Percentiles rank a stretch among this genome's conserved stretches.
Conservation (phyloP, 2,888 invertebrate genomes). For the Rhorus exstirpatorius region DNA sequence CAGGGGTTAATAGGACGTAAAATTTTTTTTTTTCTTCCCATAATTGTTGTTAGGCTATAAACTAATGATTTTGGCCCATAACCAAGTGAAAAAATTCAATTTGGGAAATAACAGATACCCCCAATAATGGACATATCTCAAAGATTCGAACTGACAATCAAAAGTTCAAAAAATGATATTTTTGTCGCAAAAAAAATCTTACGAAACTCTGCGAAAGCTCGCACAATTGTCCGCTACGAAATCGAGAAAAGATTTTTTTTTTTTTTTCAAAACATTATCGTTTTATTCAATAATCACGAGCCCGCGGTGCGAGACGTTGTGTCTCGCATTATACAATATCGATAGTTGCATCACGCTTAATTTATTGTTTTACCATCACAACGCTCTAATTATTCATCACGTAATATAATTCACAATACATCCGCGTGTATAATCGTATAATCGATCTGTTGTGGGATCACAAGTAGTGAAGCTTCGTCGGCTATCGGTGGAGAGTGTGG, state of each 20-base stretch:
- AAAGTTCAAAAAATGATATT: no score
- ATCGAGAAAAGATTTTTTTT: neutral
- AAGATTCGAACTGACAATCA: no score
- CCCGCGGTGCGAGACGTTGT: slow-evolving; percentile 48
- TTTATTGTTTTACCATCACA: slow-evolving; percentile 39
- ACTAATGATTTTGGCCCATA: no score
- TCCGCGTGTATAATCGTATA: slow-evolving; percentile 38
- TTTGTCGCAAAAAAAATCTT: no score
- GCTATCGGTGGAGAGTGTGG: slow-evolving; percentile 24
- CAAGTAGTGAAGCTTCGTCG: slow-evolving; percentile 42
- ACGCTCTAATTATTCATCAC: slow-evolving; percentile 34
- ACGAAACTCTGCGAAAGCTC: no score
- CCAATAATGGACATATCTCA: no score
- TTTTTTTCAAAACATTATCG: slow-evolving; percentile 5
- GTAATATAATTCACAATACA: slow-evolving; percentile 7
- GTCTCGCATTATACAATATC: slow-evolving; percentile 50
- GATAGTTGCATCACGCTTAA: slow-evolving; percentile 52
- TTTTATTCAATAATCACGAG: slow-evolving; percentile 10
- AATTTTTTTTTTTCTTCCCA: no score
- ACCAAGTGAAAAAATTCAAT: no score
- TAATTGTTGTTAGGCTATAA: no score
- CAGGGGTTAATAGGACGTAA: no score
- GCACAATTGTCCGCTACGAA: slow-evolving; percentile 17
- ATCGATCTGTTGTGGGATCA: slow-evolving; percentile 42
- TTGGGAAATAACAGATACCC: no score